Conservation (phyloP, 2,888 invertebrate species). For the Apantesis nais region DNA sequence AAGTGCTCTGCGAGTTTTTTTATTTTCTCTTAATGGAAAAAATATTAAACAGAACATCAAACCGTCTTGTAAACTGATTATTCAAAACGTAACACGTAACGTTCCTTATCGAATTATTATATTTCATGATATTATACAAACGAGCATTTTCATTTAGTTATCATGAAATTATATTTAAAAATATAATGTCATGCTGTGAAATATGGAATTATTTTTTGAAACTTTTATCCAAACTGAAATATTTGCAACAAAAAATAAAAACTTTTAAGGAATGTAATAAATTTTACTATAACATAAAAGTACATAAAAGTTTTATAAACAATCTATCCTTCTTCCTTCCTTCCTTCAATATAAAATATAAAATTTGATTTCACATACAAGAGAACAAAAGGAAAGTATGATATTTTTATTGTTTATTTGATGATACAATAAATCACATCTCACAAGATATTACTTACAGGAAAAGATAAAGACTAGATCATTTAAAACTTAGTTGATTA, state of each 20-base stretch:
- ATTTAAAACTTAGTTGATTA: too few relatives aligned
- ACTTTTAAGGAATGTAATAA: too few relatives aligned
- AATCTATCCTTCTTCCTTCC: too few relatives aligned
- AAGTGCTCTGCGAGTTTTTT: slow-evolving; percentile 53
- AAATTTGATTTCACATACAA: not conserved
- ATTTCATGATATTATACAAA: not conserved
- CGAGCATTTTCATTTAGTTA: not conserved
- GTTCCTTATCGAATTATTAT: not conserved
- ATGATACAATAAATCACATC: not conserved
- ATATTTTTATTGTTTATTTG: not conserved
- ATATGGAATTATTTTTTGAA: slow-evolving; percentile 12
- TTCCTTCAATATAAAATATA: not conserved
- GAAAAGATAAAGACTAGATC: not conserved
- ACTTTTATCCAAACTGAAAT: slow-evolving; percentile 26
- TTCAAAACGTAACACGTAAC: not conserved
- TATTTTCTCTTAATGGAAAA: slow-evolving; percentile 46
- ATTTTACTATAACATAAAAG: too few relatives aligned
- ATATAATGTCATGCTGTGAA: not conserved
- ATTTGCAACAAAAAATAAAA: slow-evolving; percentile 28
- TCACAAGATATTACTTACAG: not conserved
- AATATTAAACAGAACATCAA: slow-evolving; percentile 49
- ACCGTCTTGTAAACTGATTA: slow-evolving; percentile 21
- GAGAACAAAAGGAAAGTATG: not conserved
- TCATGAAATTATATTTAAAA: not conserved
- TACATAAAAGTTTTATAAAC: too few relatives aligned